Evolutionary conservation across 2,888 invertebrate genomes (phyloP).

Genomic region (Thyatira batis): DNA sequence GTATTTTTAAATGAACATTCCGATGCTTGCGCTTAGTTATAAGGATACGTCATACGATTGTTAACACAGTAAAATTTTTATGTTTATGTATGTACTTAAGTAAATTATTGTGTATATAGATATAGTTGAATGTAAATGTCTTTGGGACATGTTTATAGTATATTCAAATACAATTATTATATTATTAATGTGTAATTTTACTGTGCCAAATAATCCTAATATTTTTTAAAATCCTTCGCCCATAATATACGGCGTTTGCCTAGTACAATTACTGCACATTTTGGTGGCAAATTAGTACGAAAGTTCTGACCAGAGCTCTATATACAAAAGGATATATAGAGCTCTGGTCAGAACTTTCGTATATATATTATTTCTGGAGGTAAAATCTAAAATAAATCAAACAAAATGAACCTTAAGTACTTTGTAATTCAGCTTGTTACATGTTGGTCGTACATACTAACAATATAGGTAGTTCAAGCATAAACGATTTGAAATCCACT

Average conservation of each 20-base stretch:
- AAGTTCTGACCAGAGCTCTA: too few species aligned
- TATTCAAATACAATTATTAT: conserved; percentile 43
- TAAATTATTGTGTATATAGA: conserved; percentile 69
- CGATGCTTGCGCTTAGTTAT: conserved; percentile 11
- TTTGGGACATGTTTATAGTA: conserved; percentile 35
- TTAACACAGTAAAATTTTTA: conserved; percentile 38
- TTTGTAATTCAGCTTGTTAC: conserved; percentile 3
- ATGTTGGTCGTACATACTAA: not conserved
- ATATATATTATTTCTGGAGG: too few species aligned
- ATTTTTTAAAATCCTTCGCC: too few species aligned
- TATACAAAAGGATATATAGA: too few species aligned
- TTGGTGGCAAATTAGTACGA: too few species aligned
- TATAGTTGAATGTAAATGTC: conserved; percentile 27
- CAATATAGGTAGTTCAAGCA: not conserved
- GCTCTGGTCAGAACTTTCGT: too few species aligned
- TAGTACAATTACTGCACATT: too few species aligned
- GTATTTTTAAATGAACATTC: conserved; percentile 23
- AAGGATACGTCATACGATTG: conserved; percentile 16
- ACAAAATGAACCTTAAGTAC: conserved; percentile 5
- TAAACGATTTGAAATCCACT: not conserved
- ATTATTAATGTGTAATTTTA: conserved; percentile 19
- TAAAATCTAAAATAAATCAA: too few species aligned
- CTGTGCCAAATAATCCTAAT: too few species aligned
- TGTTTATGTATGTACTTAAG: conserved; percentile 56
- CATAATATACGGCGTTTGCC: too few species aligned